These are phyloP conservation scores for Luidia sarsii DNA, from an alignment of 53 echinoderm and acorn worm species.

Conservation along the genomic window DNA sequence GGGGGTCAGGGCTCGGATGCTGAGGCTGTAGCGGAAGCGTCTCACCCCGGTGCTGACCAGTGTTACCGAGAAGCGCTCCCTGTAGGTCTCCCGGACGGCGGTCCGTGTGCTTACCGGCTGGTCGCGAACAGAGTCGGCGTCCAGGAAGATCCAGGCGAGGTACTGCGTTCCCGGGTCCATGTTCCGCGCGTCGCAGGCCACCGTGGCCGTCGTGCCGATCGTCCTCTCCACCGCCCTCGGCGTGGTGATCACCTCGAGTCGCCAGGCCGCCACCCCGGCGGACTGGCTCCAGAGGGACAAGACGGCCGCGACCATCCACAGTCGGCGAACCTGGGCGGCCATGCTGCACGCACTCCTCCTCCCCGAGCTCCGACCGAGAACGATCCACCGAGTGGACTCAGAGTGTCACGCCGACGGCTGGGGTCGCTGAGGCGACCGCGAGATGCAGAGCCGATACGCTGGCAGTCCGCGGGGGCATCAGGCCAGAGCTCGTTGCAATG, in stretches of 20 bases:
- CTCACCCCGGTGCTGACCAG: background rate
- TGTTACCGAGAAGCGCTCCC: slow-evolving; percentile 9
- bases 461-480: too few relatives aligned
- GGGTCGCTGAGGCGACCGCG: too few relatives aligned
- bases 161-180: background rate
- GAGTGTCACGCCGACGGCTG: too few relatives aligned
- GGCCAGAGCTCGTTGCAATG: too few relatives aligned
- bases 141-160: slow-evolving; percentile 26
- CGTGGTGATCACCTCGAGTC: slow-evolving; percentile 8
- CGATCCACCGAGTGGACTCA: too few relatives aligned
- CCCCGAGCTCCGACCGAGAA: too few relatives aligned
- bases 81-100: background rate
- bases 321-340: background rate
- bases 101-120: slow-evolving; percentile 19
- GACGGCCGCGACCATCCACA: background rate
- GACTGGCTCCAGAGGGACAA: background rate
- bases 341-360: too few relatives aligned
- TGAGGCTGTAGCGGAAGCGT: slow-evolving; percentile 17
- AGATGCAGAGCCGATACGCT: too few relatives aligned
- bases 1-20: background rate
- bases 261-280: background rate
- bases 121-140: slow-evolving; percentile 20
- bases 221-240: background rate
- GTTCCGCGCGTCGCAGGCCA: slow-evolving; percentile 19
- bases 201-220: background rate